A percentile compares a stretch with the other conserved stretches of the same genome.
phyloP scores from a whole-genome alignment of 2,888 invertebrate genomes.

The Andrena fulva region DNA sequence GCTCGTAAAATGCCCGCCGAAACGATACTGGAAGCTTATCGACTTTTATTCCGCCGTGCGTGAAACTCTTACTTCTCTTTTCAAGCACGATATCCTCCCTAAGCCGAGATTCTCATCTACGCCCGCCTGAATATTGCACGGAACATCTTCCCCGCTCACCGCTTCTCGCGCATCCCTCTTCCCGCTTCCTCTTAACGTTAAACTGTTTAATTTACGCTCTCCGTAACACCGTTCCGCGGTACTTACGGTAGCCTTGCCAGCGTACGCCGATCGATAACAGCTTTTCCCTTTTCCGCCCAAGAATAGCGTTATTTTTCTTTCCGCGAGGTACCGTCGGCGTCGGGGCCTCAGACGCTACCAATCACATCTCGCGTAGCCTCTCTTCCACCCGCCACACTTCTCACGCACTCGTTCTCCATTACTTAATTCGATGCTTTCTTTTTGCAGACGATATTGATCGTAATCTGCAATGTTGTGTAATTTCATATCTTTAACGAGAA shows the following conservation, averaged over 20 bases:
- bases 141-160: neutral
- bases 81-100: slow-evolving; percentile 31
- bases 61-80: slow-evolving; percentile 36
- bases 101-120: slow-evolving; percentile 35
- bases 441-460: slow-evolving; percentile 31
- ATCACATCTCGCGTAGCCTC: neutral
- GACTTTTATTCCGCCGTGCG: slow-evolving; percentile 35
- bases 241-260: slow-evolving; percentile 14
- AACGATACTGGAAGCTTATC: slow-evolving; percentile 33
- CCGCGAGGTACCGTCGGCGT: neutral
- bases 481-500: slow-evolving; percentile 8
- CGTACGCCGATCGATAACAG: slow-evolving; percentile 15
- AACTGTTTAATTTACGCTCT: slow-evolving; percentile 24
- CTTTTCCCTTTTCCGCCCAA: neutral
- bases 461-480: slow-evolving; percentile 2
- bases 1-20: slow-evolving; percentile 19
- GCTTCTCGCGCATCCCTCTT: neutral
- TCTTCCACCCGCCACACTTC: neutral
- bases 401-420: neutral
- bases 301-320: neutral
- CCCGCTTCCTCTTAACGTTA: neutral
- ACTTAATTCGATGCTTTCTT: slow-evolving; percentile 38
- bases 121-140: slow-evolving; percentile 23
- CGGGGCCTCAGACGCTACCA: neutral
- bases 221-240: slow-evolving; percentile 3